Base-by-base conservation (phyloP, 1,140 invertebrate genomes). In the Conopomorpha cramerella region DNA sequence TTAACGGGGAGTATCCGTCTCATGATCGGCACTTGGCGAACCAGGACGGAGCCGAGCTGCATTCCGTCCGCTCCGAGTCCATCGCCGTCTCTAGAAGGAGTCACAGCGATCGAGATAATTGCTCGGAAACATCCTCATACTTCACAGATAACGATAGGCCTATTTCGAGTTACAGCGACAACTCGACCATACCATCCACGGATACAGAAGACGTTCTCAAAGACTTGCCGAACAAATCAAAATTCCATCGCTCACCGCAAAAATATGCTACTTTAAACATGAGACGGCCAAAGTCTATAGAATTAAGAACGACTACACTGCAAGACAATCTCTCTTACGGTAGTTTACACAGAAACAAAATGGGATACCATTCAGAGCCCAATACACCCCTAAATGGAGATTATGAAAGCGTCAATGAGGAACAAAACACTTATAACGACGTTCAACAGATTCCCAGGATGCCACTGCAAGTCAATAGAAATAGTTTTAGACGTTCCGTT, bases 301-400 rank as follows among this genome's bases (percentile, higher is more conserved):
- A 79, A 43, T 41, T 79, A 29, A 77, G 73, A 45, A 46, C 56
- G 4, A 36, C 55, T 8, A 42, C 39, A 23, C 32, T 48, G 13
- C 53, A 49, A 34, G 77, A 79, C 26, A 66, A 58, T 42, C 61
- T 57, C 2, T 68, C 70, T 42, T 78, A 72, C 33, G 70, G 67
- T 30, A 79, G 67, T 41, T 49, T 78, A 18, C 60, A 71, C 39
- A 54, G 76, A 39, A 67, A 68, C 39, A 73, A 60, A 56, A 58
- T 76, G 12, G 73, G 70, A 13, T 74, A 77, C 47, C 60, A 74
- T 49, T 78, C 77, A 8, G 77, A 79, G 57, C 77, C 77, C 12
- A 79, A 67, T 45, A 79, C 74, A 1, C 77, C 77, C 2, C 27
- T 77, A 8, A 51, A 50, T 32, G 53, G 51, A 8, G 66, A 76